Percentiles rank a stretch among this genome's conserved stretches.
Conservation (phyloP, 2,888 invertebrate genomes). For the Agrypnus murinus region DNA sequence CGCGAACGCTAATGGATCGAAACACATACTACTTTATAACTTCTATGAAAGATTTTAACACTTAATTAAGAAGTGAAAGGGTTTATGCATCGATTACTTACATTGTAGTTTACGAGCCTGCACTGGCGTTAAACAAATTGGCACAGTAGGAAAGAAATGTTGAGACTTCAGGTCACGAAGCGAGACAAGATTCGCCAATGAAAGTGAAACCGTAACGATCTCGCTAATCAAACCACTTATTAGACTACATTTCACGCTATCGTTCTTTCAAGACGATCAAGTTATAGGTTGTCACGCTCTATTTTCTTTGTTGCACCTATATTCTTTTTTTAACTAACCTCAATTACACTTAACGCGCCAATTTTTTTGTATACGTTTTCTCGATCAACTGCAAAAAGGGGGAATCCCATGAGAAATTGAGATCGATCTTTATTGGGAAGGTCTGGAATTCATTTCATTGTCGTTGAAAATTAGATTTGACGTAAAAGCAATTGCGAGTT, state of each 20-base stretch:
- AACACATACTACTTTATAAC: slow-evolving; percentile 21
- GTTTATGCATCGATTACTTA: not conserved
- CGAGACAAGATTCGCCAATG: slow-evolving; percentile 61
- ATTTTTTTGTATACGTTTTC: no score
- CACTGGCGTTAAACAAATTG: slow-evolving; percentile 46
- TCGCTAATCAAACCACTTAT: slow-evolving; percentile 36
- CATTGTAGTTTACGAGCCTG: slow-evolving; percentile 27
- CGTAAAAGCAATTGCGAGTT: no score
- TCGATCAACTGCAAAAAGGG: no score
- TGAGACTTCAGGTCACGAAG: slow-evolving; percentile 54
- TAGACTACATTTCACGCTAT: slow-evolving; percentile 31
- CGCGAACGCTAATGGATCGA: slow-evolving; percentile 15
- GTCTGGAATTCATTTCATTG: no score
- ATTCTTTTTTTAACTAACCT: not conserved
- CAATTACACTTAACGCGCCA: no score
- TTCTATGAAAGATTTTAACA: slow-evolving; percentile 25
- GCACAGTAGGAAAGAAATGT: slow-evolving; percentile 47
- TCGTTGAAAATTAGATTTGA: no score
- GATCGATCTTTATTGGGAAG: no score
- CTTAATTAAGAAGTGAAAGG: slow-evolving; percentile 13
- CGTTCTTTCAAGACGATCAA: slow-evolving; percentile 19
- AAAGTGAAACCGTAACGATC: slow-evolving; percentile 62
- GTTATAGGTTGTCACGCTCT: slow-evolving; percentile 21
- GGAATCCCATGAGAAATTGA: no score
- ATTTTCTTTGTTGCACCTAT: slow-evolving; percentile 17